Evolutionary conservation across 2,888 invertebrate species (phyloP).

Genomic region (Pyrrhosoma nymphula): DNA sequence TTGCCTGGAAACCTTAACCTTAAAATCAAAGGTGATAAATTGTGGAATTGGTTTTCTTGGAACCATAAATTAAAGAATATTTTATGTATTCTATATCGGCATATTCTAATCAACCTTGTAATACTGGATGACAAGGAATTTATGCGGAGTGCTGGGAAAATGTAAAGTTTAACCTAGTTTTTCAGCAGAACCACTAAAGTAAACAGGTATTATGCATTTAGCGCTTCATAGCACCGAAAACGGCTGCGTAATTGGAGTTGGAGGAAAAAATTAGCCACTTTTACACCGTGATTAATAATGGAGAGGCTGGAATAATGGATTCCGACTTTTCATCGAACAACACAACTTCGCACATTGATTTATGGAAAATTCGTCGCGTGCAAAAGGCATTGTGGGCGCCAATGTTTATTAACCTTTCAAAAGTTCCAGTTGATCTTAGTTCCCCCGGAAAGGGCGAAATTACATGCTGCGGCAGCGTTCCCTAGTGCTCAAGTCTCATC

Average conservation of each 20-base stretch:
- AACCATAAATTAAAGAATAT: too few relatives aligned
- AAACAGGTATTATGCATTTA: too few relatives aligned
- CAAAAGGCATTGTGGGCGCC: not conserved
- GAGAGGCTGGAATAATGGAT: not conserved
- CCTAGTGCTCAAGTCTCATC: not conserved
- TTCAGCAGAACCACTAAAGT: too few relatives aligned
- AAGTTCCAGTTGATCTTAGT: not conserved
- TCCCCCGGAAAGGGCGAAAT: slow-evolving; percentile 8
- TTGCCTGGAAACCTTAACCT: too few relatives aligned
- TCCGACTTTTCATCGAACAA: not conserved
- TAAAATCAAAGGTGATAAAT: too few relatives aligned
- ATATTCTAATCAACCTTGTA: too few relatives aligned
- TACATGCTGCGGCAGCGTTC: not conserved
- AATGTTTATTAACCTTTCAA: slow-evolving; percentile 26
- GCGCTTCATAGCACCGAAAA: not conserved
- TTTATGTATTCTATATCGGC: too few relatives aligned
- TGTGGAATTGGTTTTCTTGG: too few relatives aligned
- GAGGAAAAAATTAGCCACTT: not conserved
- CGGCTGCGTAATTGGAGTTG: not conserved
- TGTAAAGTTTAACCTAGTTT: too few relatives aligned
- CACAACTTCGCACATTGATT: not conserved
- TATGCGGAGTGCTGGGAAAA: too few relatives aligned
- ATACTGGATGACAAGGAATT: too few relatives aligned
- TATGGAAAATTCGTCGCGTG: slow-evolving; percentile 6
- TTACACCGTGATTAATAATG: not conserved